Percentiles rank a stretch among this genome's conserved stretches.
Conservation (phyloP, 2,113 vertebrate species). For the Saimiri boliviensis region DNA sequence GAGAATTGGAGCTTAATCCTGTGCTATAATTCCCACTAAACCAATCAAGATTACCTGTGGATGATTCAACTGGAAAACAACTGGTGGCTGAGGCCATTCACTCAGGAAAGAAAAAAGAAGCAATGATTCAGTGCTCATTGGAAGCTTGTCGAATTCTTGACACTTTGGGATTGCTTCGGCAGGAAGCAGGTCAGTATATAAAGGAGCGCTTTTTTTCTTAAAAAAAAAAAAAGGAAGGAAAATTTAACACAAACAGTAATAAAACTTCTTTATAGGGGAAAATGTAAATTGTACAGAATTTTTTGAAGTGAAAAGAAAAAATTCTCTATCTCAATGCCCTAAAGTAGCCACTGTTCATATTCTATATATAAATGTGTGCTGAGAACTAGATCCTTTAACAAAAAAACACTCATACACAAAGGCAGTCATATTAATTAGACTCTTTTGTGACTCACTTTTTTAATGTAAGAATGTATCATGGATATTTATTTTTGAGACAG, state of each 20-base stretch:
- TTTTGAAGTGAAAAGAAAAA: conserved; percentile 29
- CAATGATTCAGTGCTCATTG: conserved; percentile 92
- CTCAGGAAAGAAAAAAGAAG: conserved; percentile 96
- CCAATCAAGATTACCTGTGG: conserved; percentile 91
- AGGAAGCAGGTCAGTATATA: conserved; percentile 92
- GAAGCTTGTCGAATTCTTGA: conserved; percentile 97
- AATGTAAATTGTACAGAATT: conserved; percentile 1
- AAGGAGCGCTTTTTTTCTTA: not conserved
- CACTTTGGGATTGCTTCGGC: conserved; percentile 94
- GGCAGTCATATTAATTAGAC: not conserved
- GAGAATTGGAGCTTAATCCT: conserved; percentile 31
- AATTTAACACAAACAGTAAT: not conserved
- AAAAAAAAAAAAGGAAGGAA: not conserved
- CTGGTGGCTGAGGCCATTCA: conserved; percentile 95
- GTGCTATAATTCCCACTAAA: conserved; percentile 53
- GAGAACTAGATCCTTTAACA: conserved; percentile 19
- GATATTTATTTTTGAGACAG: not conserved
- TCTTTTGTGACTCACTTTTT: conserved; percentile 12
- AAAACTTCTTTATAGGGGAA: not conserved
- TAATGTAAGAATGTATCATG: not conserved
- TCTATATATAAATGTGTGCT: not conserved
- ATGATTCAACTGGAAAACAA: conserved; percentile 94
- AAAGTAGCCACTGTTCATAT: not conserved
- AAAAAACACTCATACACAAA: not conserved
- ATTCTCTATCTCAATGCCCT: not conserved